phyloP scores from a whole-genome alignment of 92 coral and sea anemone genomes.

The Metridium senile region DNA sequence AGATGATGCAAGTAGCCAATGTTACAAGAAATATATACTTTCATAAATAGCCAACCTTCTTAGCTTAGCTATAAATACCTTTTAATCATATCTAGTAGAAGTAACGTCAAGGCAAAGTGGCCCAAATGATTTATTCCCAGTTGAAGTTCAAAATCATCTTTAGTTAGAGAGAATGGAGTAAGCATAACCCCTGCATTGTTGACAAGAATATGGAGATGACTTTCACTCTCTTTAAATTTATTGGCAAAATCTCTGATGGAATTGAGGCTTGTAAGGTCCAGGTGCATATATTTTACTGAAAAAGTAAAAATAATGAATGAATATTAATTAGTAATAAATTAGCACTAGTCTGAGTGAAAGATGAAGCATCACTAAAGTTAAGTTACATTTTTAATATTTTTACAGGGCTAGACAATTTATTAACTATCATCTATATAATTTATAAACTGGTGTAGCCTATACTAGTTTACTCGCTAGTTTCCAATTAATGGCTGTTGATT shows the following conservation, averaged over 20 bases:
- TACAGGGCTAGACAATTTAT: too few relatives aligned
- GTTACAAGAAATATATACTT: not conserved
- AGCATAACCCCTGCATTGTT: conserved; percentile 98
- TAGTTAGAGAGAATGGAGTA: conserved; percentile 78
- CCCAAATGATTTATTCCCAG: conserved; percentile 92
- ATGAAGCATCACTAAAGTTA: too few relatives aligned
- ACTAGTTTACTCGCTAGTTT: too few relatives aligned
- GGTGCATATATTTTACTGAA: conserved; percentile 80
- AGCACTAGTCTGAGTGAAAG: not conserved
- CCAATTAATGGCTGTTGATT: too few relatives aligned
- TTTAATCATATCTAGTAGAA: conserved; percentile 81
- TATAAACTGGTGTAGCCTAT: too few relatives aligned
- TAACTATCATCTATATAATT: too few relatives aligned
- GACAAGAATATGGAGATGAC: conserved; percentile 80
- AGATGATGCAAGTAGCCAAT: too few relatives aligned
- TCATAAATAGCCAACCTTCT: not conserved
- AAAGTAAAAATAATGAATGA: not conserved
- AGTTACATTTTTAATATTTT: too few relatives aligned
- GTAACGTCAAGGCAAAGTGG: conserved; percentile 81
- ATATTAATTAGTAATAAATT: not conserved
- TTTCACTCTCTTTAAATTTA: conserved; percentile 61
- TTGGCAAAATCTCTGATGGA: conserved; percentile 78
- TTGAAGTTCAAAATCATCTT: conserved; percentile 94
- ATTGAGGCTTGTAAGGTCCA: conserved; percentile 78
- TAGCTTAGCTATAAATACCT: conserved; percentile 37